A percentile compares a stretch with the other conserved stretches of the same genome.
These are phyloP conservation scores for Takifugu ocellatus DNA, from an alignment of 2,797 vertebrate species.

Conservation along the genomic window DNA sequence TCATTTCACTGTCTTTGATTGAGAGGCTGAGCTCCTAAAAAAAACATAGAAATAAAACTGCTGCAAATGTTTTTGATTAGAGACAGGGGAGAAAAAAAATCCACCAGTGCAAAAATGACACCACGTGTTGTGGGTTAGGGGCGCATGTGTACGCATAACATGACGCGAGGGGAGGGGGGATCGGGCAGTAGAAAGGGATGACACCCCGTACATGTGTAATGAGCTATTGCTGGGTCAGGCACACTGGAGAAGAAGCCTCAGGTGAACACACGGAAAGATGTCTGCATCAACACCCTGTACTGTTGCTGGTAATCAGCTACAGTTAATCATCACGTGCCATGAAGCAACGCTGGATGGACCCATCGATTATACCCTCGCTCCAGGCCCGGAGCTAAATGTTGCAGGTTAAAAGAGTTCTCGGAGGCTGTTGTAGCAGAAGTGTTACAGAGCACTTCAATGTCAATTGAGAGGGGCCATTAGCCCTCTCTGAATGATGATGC, in stretches of 20 bases:
- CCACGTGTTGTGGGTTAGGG: constrained; percentile 1
- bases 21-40: constrained; percentile 31
- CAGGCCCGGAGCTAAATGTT: constrained; percentile 30
- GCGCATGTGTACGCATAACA: neutral
- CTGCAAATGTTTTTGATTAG: constrained; percentile 1
- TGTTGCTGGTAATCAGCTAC: constrained; percentile 9
- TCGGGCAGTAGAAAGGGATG: constrained; percentile 14
- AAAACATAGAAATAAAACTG: constrained; percentile 14
- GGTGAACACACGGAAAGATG: constrained; percentile 20
- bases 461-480: constrained; percentile 52
- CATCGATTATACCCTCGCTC: neutral
- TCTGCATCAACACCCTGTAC: constrained; percentile 13
- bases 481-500: constrained; percentile 58
- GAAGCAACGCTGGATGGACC: neutral
- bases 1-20: constrained; percentile 54
- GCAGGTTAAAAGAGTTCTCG: constrained; percentile 17
- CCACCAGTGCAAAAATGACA: neutral
- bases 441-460: constrained; percentile 48
- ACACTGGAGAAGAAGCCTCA: constrained; percentile 1
- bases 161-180: neutral
- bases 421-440: constrained; percentile 21
- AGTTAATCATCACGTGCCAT: constrained; percentile 16
- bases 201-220: constrained; percentile 14
- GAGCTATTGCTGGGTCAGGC: constrained; percentile 20
- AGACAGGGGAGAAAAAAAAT: neutral